Evolutionary conservation across 2,888 invertebrate species (phyloP), one percentile per base, ranked within the genome.

Genomic region (Lepeophtheirus nordmannii): DNA sequence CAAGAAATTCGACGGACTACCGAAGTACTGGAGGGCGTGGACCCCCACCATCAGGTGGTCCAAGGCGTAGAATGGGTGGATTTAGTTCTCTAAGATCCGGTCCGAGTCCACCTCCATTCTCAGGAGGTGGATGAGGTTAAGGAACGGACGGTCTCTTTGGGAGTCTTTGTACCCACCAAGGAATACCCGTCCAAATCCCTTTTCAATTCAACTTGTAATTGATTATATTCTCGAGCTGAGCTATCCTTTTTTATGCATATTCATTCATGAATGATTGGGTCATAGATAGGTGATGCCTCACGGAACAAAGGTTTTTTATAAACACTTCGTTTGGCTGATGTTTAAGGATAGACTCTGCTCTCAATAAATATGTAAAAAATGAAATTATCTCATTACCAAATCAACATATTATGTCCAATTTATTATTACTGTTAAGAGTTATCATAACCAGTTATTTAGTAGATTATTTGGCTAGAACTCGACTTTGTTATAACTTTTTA

Each of bases 81-180:
- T 63, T 63, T 23, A 53, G 63, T 46, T 10, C n/a, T 3, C 23
- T 10, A 20, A 14, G 23, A 11, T 41, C 46, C 1, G 63, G 56
- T 7, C 46, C 23, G 5, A 22, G 56, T 14, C 53, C 56, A 10
- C 46, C 63, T 12, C 56, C 63, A 12, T 20, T 56, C 17, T 17
- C 37, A 9, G 30, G 63, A 56, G 63, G 63, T 12, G 63, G 63
- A 63, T 63, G 63, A 63, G 63, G 63, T 63, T 63, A 63, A 63
- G 56, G 17, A n/a, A 14, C 3, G 53, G 17, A 17, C n/a, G 53
- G 1, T 2, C 53, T 3, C 2, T 5, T 14, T n/a, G 2, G 17
- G 14, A 46, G 53, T 46, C 2, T 5, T n/a, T 46, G 3, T 5
- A 5, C 53, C 2, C 53, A 46, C 17, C 2, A 1, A 46, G n/a